These are phyloP conservation scores for Xanthorhoe spadicearia DNA, from an alignment of 2,888 invertebrate species.

Conservation along the genomic window DNA sequence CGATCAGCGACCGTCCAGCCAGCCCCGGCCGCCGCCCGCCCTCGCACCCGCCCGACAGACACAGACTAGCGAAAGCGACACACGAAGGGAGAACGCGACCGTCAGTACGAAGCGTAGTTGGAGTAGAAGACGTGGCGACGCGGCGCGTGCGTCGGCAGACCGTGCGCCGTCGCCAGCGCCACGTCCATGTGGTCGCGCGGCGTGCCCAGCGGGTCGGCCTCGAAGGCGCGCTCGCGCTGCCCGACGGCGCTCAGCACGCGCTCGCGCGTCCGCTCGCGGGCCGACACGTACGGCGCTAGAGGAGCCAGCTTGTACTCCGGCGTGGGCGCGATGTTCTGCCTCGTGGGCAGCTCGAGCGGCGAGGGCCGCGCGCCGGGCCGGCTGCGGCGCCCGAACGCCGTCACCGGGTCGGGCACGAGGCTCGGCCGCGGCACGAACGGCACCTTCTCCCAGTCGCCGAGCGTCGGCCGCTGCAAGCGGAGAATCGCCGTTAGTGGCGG, in stretches of 20 bases:
- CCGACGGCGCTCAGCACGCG: constrained; percentile 86
- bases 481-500: constrained; percentile 82
- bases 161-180: constrained; percentile 86
- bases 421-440: constrained; percentile 94
- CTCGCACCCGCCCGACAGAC: constrained; percentile 66
- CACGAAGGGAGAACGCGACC: constrained; percentile 59
- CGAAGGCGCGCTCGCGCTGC: constrained; percentile 84
- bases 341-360: constrained; percentile 83
- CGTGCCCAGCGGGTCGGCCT: constrained; percentile 85
- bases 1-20: constrained; percentile 65
- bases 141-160: constrained; percentile 77
- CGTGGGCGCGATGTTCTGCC: constrained; percentile 87
- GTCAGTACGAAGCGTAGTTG: constrained; percentile 81
- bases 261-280: constrained; percentile 87
- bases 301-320: constrained; percentile 85
- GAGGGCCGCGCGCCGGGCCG: constrained; percentile 76
- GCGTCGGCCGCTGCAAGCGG: constrained; percentile 89
- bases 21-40: constrained; percentile 60
- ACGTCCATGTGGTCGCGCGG: constrained; percentile 87
- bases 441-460: constrained; percentile 95
- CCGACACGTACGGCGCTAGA: constrained; percentile 88
- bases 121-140: constrained; percentile 82
- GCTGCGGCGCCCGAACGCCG: constrained; percentile 90
- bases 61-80: constrained; percentile 77
- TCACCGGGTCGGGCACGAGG: constrained; percentile 92